Evolutionary conservation across 37 sponge, comb jelly and placozoan genomes (phyloP).

Genomic region (Beroe ovata): DNA sequence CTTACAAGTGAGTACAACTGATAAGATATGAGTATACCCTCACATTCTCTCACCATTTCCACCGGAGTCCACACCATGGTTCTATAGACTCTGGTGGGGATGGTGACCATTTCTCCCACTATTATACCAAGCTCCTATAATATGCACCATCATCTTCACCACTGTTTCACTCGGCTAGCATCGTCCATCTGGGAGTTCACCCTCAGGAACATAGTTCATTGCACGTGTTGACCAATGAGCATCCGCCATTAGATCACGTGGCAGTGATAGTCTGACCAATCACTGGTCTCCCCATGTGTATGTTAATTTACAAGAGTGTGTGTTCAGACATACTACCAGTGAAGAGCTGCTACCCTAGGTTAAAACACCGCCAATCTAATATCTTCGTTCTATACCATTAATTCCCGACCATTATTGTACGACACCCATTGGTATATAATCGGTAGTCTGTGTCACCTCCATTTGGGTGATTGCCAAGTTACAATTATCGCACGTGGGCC

Average conservation of each 20-base stretch:
- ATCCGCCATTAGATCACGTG: background rate
- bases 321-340: background rate
- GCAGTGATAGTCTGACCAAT: too few relatives aligned
- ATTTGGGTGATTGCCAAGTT: background rate
- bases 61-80: too few relatives aligned
- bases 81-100: too few relatives aligned
- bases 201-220: background rate
- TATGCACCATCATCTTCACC: background rate
- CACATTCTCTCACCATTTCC: background rate
- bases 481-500: background rate
- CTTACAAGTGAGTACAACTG: background rate
- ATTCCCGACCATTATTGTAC: too few relatives aligned
- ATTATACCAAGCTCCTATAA: too few relatives aligned
- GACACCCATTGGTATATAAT: too few relatives aligned
- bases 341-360: too few relatives aligned
- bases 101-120: too few relatives aligned
- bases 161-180: background rate
- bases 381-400: too few relatives aligned
- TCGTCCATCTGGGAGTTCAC: background rate
- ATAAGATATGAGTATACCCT: background rate
- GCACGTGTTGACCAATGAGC: background rate
- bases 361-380: too few relatives aligned
- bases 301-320: background rate
- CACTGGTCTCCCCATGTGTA: too few relatives aligned
- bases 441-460: too few relatives aligned